Evolutionary conservation across 2,797 vertebrate genomes (phyloP).

Genomic region (Buceros bicornis): DNA sequence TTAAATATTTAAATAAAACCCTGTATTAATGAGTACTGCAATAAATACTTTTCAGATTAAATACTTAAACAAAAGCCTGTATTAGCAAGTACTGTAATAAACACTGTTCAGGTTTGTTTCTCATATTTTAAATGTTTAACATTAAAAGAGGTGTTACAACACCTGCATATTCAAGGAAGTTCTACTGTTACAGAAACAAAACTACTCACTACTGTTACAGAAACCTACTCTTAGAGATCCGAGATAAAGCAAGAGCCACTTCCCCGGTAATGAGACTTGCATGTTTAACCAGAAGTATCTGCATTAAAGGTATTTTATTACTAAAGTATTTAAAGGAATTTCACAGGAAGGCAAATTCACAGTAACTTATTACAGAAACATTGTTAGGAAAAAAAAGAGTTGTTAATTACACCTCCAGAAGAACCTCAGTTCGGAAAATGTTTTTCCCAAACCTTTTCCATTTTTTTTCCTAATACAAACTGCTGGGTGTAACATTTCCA

Average conservation of each 20-base stretch:
- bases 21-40: not conserved
- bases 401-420: not conserved
- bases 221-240: not conserved
- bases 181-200: not conserved
- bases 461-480: not conserved
- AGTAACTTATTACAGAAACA: not conserved
- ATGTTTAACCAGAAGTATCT: not conserved
- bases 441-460: not conserved
- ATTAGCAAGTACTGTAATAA: not conserved
- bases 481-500: not conserved
- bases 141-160: not conserved
- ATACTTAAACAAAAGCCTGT: not conserved
- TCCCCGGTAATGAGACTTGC: not conserved
- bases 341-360: not conserved
- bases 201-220: not conserved
- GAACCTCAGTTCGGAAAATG: not conserved
- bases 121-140: not conserved
- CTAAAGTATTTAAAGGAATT: not conserved
- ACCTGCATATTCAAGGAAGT: not conserved
- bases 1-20: constrained; percentile 37
- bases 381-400: not conserved
- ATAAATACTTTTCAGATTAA: not conserved
- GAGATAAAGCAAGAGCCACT: not conserved
- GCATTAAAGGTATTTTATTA: not conserved
- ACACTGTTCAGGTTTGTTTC: not conserved